Evolutionary conservation across 2,888 invertebrate species (phyloP).

Genomic region (Girardia tigrina): DNA sequence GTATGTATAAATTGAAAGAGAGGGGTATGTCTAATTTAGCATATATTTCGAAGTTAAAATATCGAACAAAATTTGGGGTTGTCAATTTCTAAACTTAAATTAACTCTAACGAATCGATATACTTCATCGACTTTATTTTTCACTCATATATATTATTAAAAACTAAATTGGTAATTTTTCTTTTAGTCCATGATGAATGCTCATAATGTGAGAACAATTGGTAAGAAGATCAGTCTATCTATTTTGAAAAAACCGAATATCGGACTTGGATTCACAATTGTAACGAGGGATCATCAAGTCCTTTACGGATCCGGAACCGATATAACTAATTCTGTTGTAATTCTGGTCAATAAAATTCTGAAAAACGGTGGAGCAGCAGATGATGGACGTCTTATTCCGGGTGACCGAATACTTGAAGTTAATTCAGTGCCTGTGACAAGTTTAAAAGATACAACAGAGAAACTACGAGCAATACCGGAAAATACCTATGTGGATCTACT

Average conservation of each 20-base stretch:
- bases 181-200: slow-evolving; percentile 11
- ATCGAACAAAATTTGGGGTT: no score
- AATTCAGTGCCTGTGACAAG: neutral
- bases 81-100: no score
- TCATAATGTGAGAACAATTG: neutral
- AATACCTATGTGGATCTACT: neutral
- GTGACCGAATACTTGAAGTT: neutral
- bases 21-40: no score
- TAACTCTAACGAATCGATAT: no score
- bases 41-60: no score
- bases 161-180: no score
- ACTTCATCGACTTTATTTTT: no score
- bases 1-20: no score
- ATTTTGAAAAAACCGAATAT: neutral
- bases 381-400: neutral
- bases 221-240: neutral
- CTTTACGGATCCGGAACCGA: neutral
- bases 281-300: neutral
- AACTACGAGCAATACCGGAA: neutral
- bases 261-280: slow-evolving; percentile 4
- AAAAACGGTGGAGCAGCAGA: neutral
- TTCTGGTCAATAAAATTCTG: slow-evolving; percentile 12
- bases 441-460: neutral
- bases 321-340: neutral
- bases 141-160: no score